A percentile compares a stretch with the other conserved stretches of the same genome.
phyloP scores from a whole-genome alignment of 2,113 vertebrate genomes.

The Colinus virginianus region DNA sequence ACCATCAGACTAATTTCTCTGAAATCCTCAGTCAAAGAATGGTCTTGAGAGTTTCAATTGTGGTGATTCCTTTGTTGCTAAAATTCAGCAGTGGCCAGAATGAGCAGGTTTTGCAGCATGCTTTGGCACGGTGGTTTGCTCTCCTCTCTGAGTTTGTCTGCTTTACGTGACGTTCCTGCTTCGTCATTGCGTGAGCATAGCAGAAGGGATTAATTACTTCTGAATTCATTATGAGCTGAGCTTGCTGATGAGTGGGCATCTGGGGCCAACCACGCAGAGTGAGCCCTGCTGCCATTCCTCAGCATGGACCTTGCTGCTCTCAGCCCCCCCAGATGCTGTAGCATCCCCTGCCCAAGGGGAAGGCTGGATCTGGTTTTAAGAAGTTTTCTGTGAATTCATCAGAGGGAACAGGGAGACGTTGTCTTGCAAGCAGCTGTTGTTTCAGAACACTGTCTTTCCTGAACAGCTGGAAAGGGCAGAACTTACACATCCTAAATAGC shows the following conservation, averaged over 20 bases:
- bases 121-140: not conserved
- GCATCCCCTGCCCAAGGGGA: not conserved
- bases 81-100: not conserved
- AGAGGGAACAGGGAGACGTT: not conserved
- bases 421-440: not conserved
- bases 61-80: not conserved
- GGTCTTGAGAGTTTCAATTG: not conserved
- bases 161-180: not conserved
- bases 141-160: not conserved
- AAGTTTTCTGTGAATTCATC: not conserved
- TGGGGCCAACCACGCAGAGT: not conserved
- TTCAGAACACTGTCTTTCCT: not conserved
- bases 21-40: not conserved
- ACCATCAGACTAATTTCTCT: not conserved
- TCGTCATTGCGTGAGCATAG: rapidly evolving
- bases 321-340: not conserved
- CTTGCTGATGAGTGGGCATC: not conserved
- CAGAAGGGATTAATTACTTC: constrained; percentile 30
- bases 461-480: not conserved
- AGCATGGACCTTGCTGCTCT: not conserved
- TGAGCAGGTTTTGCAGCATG: not conserved
- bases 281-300: not conserved
- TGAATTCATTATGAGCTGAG: not conserved
- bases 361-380: not conserved
- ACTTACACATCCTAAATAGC: not conserved